Percentiles rank a stretch among this genome's conserved stretches.
Conservation (phyloP, 2,797 vertebrate genomes). For the Lepilemur septentrionalis region DNA sequence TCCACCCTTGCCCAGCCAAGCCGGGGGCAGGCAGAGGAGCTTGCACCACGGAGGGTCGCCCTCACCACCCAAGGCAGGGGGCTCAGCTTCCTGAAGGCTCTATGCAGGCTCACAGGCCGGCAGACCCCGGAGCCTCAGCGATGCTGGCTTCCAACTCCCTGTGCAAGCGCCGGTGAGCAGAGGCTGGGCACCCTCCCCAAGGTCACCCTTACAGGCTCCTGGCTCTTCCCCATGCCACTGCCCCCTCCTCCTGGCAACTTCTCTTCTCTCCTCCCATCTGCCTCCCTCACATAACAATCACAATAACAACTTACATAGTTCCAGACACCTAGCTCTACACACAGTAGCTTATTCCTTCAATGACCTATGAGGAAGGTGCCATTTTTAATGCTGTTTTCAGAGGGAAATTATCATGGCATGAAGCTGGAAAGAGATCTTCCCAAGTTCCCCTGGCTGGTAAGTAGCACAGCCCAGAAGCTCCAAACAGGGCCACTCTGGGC, state of each 20-base stretch:
- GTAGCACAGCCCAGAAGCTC: neutral
- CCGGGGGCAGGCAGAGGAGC: neutral
- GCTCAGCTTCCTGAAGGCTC: neutral
- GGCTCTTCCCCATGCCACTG: neutral
- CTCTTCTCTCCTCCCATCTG: neutral
- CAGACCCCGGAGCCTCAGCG: neutral
- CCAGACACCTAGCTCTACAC: neutral
- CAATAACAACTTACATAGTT: neutral
- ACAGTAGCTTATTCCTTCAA: neutral
- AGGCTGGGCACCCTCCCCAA: neutral
- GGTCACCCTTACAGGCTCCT: conserved; percentile 20
- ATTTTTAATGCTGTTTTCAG: neutral
- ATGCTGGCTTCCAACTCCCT: neutral
- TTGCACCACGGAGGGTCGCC: neutral
- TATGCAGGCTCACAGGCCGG: neutral
- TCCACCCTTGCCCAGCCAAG: neutral
- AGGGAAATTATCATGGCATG: neutral
- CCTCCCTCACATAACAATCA: neutral
- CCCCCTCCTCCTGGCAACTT: neutral
- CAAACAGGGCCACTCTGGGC: neutral
- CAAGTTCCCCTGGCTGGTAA: neutral
- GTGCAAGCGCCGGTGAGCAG: neutral
- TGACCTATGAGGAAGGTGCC: neutral
- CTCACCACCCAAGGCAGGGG: neutral
- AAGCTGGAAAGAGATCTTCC: neutral